Evolutionary conservation across 2,888 invertebrate genomes (phyloP).

Genomic region (Pterobdella sp.): DNA sequence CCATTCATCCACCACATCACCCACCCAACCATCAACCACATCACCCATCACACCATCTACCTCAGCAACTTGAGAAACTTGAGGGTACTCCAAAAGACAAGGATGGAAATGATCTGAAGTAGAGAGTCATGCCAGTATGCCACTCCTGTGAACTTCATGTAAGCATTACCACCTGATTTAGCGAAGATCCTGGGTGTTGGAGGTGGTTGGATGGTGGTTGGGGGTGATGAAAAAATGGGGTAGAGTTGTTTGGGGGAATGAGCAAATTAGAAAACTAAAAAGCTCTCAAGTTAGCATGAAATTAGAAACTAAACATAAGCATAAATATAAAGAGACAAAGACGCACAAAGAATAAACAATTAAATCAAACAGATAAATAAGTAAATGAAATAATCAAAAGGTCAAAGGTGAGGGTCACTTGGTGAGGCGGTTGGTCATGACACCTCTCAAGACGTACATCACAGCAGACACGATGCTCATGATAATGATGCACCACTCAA

Average conservation of each 20-base stretch:
- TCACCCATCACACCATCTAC: not conserved
- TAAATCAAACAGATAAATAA: too few species aligned
- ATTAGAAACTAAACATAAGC: too few species aligned
- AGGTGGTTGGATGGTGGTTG: constrained; percentile 47
- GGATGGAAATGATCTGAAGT: constrained; percentile 45
- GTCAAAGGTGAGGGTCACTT: not conserved
- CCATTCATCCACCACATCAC: not conserved
- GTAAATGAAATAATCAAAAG: too few species aligned
- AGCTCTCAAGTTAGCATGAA: too few species aligned
- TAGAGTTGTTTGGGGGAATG: not conserved
- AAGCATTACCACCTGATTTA: constrained; percentile 48
- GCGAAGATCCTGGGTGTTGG: constrained; percentile 49
- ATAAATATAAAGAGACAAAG: not conserved
- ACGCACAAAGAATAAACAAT: not conserved
- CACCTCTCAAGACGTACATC: constrained; percentile 46
- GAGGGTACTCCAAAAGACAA: constrained; percentile 54
- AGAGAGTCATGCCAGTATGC: constrained; percentile 53
- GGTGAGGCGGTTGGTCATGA: constrained; percentile 47
- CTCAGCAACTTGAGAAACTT: constrained; percentile 54
- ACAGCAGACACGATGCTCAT: constrained; percentile 46
- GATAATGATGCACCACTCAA: constrained; percentile 43
- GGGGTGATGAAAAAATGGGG: not conserved
- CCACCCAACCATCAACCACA: not conserved
- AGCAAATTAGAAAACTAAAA: too few species aligned
- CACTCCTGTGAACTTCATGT: constrained; percentile 48